Evolutionary conservation across 2,797 vertebrate genomes (phyloP), one percentile per base, ranked within the genome.

Genomic region (Acanthopagrus latus): DNA sequence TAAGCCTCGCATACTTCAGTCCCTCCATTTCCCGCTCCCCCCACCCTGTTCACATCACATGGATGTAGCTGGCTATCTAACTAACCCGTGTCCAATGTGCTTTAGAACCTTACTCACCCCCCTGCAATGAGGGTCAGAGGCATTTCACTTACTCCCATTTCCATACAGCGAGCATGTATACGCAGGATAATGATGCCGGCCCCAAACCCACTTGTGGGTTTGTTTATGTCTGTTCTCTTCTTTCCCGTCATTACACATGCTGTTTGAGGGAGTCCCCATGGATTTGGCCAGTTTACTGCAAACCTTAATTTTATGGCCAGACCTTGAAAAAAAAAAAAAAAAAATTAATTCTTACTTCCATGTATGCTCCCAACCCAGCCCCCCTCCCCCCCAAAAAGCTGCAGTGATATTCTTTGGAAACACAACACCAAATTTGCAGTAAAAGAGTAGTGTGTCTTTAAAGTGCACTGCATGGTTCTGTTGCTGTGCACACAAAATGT

Each of bases 221-320:
- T 97, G 95, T 97, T 96, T 96, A 95, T 93, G 95, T 96, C 95
- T 96, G 91, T 95, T 95, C 95, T 95, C 92, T 94, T 95, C 96
- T 65, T 71, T 96, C 92, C 87, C 84, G 88, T 97, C 96, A 96
- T 97, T 97, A 97, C 91, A 92, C 92, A 96, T 96, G 95, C 95
- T 94, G 95, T 97, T 96, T 96, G 94, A 97, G 95, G 91, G 92
- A 94, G 91, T 96, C 95, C 94, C 95, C 70, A 65, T 91, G 94
- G 96, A 95, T 95, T 93, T 91, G 91, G 84, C 85, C 90, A 93
- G 95, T 95, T 96, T 96, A 95, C 94, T 95, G 89, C 87, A 84
- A 93, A 94, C 91, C 94, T 92, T 88, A 29, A 95, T 96, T 95
- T 95, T 94, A 94, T 94, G 88, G 82, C 91, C 93, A 95, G 93